Evolutionary conservation across 2,113 vertebrate species (phyloP), one percentile per base, ranked within the genome.

Genomic region (Rhynchomys soricoides): DNA sequence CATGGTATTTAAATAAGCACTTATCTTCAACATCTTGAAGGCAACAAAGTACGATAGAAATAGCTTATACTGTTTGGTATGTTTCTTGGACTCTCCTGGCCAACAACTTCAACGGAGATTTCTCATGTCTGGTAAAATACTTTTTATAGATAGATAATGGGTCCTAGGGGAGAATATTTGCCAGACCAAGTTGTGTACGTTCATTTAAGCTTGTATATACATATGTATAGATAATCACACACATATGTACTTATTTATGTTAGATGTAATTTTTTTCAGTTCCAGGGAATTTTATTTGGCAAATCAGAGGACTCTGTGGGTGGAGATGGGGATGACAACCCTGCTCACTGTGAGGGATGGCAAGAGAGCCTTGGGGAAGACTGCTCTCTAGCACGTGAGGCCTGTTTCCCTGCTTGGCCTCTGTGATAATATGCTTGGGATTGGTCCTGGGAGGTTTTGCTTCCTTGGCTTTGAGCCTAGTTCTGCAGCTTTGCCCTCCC

Each of bases 311-410:
- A 98, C 92, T 93, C 98, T 97, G 59, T 98, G 97, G 2, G 62
- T 77, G n/a, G 97, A 97, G 21, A 97, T 43, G 8, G 98, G 97
- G 83, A 98, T 97, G 16, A 75, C 92, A 73, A 97, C 29, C 11
- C 97, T 98, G 94, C 98, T 98, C 74, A 97, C 98, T 70, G 98
- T 95, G 93, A 98, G 86, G 78, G 98, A 96, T 0, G 98, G 98
- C 85, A 98, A 94, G 87, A 97, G 77, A 16, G 97, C 77, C 55
- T 68, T 96, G 71, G 98, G 57, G 87, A 98, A 96, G 62, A 97
- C n/a, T 79, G 81, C 97, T 74, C 64, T 97, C 97, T 78, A 86
- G 31, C 1, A 16, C 75, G 45, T 81, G 93, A 68, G 71, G 50
- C 66, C 93, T 0, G 1, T 75, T 96, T 91, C 77, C 95, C 95